These are phyloP conservation scores for Fopius arisanus DNA, from an alignment of 1,140 invertebrate genomes.

Conservation along the genomic window DNA sequence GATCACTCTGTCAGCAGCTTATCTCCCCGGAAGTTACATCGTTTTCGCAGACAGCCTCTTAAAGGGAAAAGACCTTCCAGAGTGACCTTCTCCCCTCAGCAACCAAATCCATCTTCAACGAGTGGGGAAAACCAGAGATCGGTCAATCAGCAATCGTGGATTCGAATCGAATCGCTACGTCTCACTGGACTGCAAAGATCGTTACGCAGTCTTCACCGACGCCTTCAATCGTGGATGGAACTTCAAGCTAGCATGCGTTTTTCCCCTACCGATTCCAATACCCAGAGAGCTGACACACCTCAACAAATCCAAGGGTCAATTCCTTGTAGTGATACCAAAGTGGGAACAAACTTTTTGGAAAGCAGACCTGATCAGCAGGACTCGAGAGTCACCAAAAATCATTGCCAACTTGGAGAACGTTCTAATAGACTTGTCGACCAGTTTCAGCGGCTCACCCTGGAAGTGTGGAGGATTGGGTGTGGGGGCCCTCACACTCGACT, in stretches of 20 bases:
- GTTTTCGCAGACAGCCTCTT: conserved; percentile 43
- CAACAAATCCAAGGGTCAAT: conserved; percentile 38
- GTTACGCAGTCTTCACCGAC: conserved; percentile 39
- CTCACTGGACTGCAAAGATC: conserved; percentile 37
- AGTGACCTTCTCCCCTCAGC: conserved; percentile 46
- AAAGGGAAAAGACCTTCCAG: conserved; percentile 36
- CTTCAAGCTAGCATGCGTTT: conserved; percentile 51
- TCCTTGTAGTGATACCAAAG: conserved; percentile 45
- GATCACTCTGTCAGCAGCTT: conserved; percentile 37
- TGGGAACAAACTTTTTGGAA: conserved; percentile 55
- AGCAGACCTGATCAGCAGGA: conserved; percentile 45
- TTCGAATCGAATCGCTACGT: conserved; percentile 44
- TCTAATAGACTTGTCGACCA: conserved; percentile 46
- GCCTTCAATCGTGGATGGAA: conserved; percentile 44
- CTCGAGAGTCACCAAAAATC: conserved; percentile 37
- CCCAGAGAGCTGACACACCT: conserved; percentile 45
- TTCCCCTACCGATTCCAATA: conserved; percentile 51
- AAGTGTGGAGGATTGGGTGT: conserved; percentile 52
- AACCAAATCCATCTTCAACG: conserved; percentile 37
- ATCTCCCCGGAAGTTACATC: conserved; percentile 47
- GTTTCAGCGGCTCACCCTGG: conserved; percentile 39
- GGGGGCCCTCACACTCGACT: conserved; percentile 35
- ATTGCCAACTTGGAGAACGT: conserved; percentile 38
- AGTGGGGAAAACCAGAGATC: conserved; percentile 44
- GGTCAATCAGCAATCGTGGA: conserved; percentile 49